Percentiles rank a stretch among this genome's conserved stretches.
These are phyloP conservation scores for Acanthopagrus latus DNA, from an alignment of 2,797 vertebrate genomes.

Conservation along the genomic window DNA sequence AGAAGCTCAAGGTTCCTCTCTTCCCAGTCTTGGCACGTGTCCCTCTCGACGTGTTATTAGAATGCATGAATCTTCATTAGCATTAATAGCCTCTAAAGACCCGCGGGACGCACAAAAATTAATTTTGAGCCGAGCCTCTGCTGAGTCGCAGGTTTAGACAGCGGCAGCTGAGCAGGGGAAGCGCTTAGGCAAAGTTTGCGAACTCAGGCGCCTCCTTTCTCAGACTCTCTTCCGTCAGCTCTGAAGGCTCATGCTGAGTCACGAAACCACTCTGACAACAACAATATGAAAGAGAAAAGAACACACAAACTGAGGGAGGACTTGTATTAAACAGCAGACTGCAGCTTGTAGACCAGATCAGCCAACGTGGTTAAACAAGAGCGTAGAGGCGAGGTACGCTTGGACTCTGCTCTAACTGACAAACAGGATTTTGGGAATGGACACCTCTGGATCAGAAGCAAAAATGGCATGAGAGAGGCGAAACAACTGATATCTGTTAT, in stretches of 20 bases:
- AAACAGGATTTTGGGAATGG: not conserved
- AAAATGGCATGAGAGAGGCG: not conserved
- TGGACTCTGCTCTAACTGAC: slow-evolving; percentile 5
- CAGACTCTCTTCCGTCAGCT: slow-evolving; percentile 15
- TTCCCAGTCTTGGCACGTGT: slow-evolving; percentile 52
- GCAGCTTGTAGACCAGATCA: slow-evolving; percentile 22
- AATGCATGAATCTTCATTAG: slow-evolving; percentile 79
- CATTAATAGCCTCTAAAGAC: slow-evolving; percentile 73
- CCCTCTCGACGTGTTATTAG: slow-evolving; percentile 62
- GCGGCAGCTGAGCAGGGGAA: slow-evolving; percentile 2
- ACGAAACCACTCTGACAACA: slow-evolving; percentile 10
- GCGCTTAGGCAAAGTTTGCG: not conserved
- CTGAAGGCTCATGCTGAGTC: slow-evolving; percentile 19
- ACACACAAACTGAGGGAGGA: not conserved
- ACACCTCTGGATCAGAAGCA: not conserved
- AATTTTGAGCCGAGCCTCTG: slow-evolving; percentile 51
- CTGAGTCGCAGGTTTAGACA: slow-evolving; percentile 39
- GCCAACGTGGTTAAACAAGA: slow-evolving; percentile 13
- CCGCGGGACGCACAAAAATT: slow-evolving; percentile 65
- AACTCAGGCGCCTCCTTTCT: not conserved
- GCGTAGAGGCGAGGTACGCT: slow-evolving; percentile 3
- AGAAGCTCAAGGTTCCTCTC: slow-evolving; percentile 19
- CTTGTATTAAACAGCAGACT: slow-evolving; percentile 1
- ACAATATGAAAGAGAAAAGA: not conserved
- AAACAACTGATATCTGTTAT: not conserved